These are phyloP conservation scores for Bombus affinis DNA, from an alignment of 1,140 invertebrate genomes.

Conservation along the genomic window DNA sequence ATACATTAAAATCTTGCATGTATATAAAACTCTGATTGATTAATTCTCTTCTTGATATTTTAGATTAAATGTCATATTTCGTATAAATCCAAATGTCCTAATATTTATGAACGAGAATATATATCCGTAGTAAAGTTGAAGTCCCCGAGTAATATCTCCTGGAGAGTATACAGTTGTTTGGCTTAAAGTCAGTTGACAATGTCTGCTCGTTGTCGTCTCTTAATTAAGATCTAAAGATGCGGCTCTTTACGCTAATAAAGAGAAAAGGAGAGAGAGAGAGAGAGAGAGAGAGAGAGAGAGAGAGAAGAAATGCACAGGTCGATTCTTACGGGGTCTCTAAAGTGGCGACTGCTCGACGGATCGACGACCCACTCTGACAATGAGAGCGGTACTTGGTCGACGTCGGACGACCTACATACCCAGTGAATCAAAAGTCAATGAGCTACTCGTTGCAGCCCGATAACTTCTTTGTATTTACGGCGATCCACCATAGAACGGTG, in stretches of 20 bases:
- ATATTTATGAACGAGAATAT: no score
- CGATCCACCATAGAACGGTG: conserved; percentile 9
- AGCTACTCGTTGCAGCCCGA: conserved; percentile 36
- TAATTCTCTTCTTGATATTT: no score
- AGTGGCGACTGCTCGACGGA: conserved; percentile 29
- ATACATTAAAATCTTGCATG: no score
- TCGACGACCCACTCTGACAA: conserved; percentile 64
- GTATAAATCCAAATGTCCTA: no score
- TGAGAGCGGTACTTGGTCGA: conserved; percentile 58
- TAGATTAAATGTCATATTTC: no score
- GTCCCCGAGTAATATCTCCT: not conserved
- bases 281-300: not conserved
- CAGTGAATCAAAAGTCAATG: conserved; percentile 69
- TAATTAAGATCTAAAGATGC: conserved; percentile 39
- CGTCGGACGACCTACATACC: conserved; percentile 63
- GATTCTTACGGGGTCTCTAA: conserved; percentile 20
- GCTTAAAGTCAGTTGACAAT: not conserved
- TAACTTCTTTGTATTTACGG: conserved; percentile 34
- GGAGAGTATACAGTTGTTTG: not conserved
- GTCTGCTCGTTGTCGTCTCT: conserved; percentile 25
- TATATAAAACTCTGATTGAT: no score
- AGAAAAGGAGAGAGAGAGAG: not conserved
- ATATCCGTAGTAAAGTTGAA: not conserved
- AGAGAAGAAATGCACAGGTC: not conserved
- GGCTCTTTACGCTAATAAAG: conserved; percentile 19